phyloP scores from a whole-genome alignment of 2,888 invertebrate species.

The Brenthis hecate region DNA sequence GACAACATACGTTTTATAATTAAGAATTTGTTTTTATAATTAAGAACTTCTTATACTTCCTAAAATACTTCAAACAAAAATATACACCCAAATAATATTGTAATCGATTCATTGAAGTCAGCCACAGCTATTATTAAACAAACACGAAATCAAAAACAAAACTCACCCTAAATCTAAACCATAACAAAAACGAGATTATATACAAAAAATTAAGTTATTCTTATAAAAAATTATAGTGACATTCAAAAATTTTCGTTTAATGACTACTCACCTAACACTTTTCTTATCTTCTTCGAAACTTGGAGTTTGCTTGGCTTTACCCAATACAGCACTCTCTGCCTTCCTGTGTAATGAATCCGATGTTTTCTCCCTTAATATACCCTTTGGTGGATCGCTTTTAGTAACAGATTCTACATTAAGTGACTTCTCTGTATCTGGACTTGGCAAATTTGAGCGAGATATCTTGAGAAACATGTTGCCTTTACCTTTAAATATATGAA shows the following conservation, averaged over 20 bases:
- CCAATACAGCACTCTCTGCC: conserved; percentile 54
- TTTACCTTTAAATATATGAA: conserved; percentile 55
- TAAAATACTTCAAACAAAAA: no score
- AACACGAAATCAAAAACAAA: no score
- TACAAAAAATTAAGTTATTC: not conserved
- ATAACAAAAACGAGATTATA: not conserved
- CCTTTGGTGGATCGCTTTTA: conserved; percentile 79
- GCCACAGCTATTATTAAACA: no score
- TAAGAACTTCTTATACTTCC: no score
- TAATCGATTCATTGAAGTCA: no score
- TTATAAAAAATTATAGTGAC: no score
- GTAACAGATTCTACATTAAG: conserved; percentile 66
- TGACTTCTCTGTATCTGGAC: conserved; percentile 74
- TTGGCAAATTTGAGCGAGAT: conserved; percentile 69
- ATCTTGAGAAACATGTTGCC: conserved; percentile 68
- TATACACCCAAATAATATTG: no score
- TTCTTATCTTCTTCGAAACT: conserved; percentile 88
- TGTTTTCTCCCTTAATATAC: conserved; percentile 85
- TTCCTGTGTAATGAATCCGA: conserved; percentile 58
- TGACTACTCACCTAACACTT: conserved; percentile 81
- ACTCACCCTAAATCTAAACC: no score
- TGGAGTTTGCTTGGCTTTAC: conserved; percentile 58
- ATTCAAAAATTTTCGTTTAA: not conserved
- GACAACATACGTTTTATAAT: no score
- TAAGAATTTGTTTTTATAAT: no score